Evolutionary conservation across 1,140 invertebrate species (phyloP).

Genomic region (Papilio polyxenes): DNA sequence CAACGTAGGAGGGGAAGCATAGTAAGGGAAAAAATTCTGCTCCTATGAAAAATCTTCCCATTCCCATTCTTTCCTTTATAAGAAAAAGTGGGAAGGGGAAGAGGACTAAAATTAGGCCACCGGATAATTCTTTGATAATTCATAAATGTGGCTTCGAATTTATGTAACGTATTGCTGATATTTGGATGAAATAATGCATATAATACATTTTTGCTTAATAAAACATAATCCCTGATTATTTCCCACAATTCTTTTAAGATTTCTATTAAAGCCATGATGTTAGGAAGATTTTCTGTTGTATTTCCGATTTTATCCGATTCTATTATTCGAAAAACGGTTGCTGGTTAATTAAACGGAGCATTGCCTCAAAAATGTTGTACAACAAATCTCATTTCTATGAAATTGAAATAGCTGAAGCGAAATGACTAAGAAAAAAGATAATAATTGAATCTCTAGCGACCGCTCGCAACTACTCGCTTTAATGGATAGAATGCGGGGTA

Average conservation of each 20-base stretch:
- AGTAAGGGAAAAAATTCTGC: no score
- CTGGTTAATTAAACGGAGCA: slow-evolving; percentile 57
- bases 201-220: no score
- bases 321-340: slow-evolving; percentile 61
- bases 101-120: no score
- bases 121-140: no score
- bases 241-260: no score
- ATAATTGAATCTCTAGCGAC: slow-evolving; percentile 16
- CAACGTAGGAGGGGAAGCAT: no score
- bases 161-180: neutral
- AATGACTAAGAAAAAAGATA: neutral
- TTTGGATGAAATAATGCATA: neutral
- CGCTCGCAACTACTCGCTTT: slow-evolving; percentile 2
- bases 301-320: slow-evolving; percentile 60
- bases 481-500: neutral
- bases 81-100: no score
- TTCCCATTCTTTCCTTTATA: no score
- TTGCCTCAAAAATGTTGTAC: slow-evolving; percentile 41
- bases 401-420: slow-evolving; percentile 20
- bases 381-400: slow-evolving; percentile 39
- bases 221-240: no score
- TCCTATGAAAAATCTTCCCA: no score
- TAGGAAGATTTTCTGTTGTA: slow-evolving; percentile 48
- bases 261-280: neutral
- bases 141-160: no score